Conservation (phyloP, 2,888 invertebrate genomes). For the Patella pellucida region DNA sequence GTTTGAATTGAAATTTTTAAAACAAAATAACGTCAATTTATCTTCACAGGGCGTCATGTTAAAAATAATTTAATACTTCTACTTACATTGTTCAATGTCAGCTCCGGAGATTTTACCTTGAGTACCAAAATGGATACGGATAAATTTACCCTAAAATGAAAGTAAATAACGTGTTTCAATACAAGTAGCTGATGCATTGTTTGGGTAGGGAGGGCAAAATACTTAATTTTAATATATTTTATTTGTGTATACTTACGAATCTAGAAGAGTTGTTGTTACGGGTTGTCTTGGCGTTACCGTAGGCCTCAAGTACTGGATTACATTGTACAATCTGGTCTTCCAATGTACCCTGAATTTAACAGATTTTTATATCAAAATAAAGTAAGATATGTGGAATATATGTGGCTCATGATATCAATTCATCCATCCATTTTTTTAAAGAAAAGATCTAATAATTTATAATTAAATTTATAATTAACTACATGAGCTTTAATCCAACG, state of each 20-base stretch:
- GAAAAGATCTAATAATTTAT: too few species aligned
- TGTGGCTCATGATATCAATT: too few species aligned
- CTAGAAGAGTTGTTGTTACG: slow-evolving; percentile 99
- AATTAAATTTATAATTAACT: too few species aligned
- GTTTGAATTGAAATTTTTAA: neutral
- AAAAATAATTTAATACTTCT: neutral
- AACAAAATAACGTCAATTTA: neutral
- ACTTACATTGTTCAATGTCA: slow-evolving; percentile 99
- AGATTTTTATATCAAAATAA: too few species aligned
- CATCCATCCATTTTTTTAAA: too few species aligned
- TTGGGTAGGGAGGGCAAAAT: neutral
- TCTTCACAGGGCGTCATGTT: neutral
- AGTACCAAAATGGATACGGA: slow-evolving; percentile 99
- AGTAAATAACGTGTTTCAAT: neutral
- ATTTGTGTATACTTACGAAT: slow-evolving; percentile 90
- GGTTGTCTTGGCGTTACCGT: slow-evolving; percentile 55
- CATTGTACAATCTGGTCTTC: slow-evolving; percentile 99
- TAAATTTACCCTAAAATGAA: slow-evolving; percentile 93
- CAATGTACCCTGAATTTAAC: slow-evolving; percentile 81
- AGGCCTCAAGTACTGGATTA: slow-evolving; percentile 75
- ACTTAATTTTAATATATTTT: neutral
- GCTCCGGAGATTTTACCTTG: slow-evolving; percentile 99
- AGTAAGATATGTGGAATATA: too few species aligned
- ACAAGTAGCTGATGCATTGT: too few species aligned
- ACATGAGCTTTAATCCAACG: too few species aligned